Evolutionary conservation across 2,113 vertebrate genomes (phyloP).

Genomic region (Podarcis cretensis): DNA sequence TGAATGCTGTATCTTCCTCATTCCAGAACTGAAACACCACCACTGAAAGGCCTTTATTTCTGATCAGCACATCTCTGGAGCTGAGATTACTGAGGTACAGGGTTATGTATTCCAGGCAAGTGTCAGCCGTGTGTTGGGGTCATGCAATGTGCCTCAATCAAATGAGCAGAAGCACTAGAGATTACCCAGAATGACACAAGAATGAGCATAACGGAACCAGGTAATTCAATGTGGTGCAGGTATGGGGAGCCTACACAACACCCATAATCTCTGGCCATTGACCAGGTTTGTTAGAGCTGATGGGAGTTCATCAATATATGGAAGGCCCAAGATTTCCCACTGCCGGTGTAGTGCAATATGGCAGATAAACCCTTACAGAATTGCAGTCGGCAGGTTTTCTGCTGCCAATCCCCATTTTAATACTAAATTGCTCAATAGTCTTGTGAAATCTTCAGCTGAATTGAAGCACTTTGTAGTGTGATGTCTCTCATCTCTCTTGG

Average conservation of each 20-base stretch:
- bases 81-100: too few species aligned
- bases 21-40: too few species aligned
- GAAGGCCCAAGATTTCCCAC: too few species aligned
- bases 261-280: too few species aligned
- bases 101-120: too few species aligned
- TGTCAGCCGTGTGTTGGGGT: too few species aligned
- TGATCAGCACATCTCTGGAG: too few species aligned
- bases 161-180: neutral
- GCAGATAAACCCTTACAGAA: neutral
- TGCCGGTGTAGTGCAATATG: neutral
- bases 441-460: neutral
- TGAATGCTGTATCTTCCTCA: too few species aligned
- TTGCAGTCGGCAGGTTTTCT: neutral
- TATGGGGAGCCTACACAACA: too few species aligned
- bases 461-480: neutral
- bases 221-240: neutral
- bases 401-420: neutral
- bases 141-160: neutral
- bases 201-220: neutral
- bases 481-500: neutral
- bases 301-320: too few species aligned
- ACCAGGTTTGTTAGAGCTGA: too few species aligned
- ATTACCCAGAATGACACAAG: neutral
- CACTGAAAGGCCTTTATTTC: too few species aligned
- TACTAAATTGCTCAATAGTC: neutral